Base-by-base conservation (phyloP, 1,140 invertebrate genomes). In the Globodera ellingtonae region DNA sequence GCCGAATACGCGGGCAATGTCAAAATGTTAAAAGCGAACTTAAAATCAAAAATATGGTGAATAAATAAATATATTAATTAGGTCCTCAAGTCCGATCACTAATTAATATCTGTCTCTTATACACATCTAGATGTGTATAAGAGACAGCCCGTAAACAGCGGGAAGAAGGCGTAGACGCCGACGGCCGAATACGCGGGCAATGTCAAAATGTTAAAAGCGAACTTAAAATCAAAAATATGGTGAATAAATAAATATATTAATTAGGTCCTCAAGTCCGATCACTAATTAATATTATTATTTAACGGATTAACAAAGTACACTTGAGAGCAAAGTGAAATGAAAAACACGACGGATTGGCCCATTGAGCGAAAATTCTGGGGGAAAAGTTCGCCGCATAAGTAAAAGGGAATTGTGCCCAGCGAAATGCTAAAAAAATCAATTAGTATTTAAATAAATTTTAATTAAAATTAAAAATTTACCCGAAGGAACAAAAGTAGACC, bases 391-490 rank as follows among this genome's bases (percentile, higher is more conserved):
- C 75, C 75, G n/a, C 46, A 21, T 2, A 77, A 35, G 46, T 77
- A 77, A 69, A n/a, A 77, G 1, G 75, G 75, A 69, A 77, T 77
- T 18, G 48, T 77, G n/a, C 75, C 75, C 10, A 77, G 21, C 15
- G 21, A 46, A 44, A 77, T 24, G 21, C 75, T 77, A 35, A 48
- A 77, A 67, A 3, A 35, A 35, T 8, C 10, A 35, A 35, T 35
- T 35, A 35, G 8, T 46, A 56, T 13, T 59, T n/a, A 52, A 52
- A 52, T 44, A 24, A 52, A 52, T 52, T 24, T 9, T 7, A 10
- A 35, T 35, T 24, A 35, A 35, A 35, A 35, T 52, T 52, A 52
- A 52, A 44, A 52, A 56, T 1, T 52, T n/a, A 77, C 75, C 75
- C 75, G 47, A 77, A 77, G 18, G 46, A 44, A 13, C 52, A 44